Evolutionary conservation across 1,140 invertebrate genomes (phyloP).

Genomic region (Aphelenchoides besseyi): DNA sequence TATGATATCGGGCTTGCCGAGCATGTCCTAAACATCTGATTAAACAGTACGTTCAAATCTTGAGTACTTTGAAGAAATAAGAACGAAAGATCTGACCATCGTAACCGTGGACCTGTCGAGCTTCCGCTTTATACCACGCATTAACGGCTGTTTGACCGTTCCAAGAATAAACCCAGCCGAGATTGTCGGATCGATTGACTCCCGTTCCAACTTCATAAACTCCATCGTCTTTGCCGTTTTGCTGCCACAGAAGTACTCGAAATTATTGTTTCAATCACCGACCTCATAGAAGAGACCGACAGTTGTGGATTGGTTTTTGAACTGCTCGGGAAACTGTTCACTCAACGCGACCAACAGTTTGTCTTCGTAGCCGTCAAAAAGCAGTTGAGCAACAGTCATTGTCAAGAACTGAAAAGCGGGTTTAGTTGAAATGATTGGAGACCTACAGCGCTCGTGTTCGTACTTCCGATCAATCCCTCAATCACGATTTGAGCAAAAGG

Average conservation of each 20-base stretch:
- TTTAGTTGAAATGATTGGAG: not conserved
- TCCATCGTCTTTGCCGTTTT: conserved; percentile 7
- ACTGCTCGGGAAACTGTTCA: not conserved
- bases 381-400: not conserved
- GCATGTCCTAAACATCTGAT: too few species aligned
- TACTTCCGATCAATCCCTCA: not conserved
- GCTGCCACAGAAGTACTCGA: not conserved
- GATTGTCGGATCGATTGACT: not conserved
- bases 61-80: too few species aligned
- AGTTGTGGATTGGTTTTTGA: not conserved
- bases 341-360: not conserved
- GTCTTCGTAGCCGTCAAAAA: not conserved
- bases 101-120: not conserved
- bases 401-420: not conserved
- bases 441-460: not conserved
- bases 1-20: too few species aligned
- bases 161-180: not conserved
- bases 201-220: conserved; percentile 17
- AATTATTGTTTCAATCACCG: not conserved
- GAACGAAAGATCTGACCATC: not conserved
- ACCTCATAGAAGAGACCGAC: not conserved
- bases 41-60: too few species aligned
- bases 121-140: not conserved
- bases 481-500: not conserved
- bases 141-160: not conserved